A percentile compares a stretch with the other conserved stretches of the same genome.
These are phyloP conservation scores for Epicauta chinensis DNA, from an alignment of 1,140 invertebrate genomes.

Conservation along the genomic window DNA sequence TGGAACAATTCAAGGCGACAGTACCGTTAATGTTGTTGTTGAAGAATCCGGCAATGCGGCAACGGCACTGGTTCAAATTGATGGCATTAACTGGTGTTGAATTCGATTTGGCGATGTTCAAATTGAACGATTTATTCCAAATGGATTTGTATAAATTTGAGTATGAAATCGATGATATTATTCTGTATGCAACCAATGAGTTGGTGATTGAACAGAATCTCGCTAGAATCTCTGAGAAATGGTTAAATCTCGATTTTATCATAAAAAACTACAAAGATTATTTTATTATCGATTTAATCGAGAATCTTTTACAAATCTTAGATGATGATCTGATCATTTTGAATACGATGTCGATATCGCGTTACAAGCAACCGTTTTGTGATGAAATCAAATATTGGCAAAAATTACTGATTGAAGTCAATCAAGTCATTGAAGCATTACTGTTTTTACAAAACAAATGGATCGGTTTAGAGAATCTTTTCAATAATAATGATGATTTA, in stretches of 20 bases:
- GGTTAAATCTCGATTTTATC: slow-evolving; percentile 67
- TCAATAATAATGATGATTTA: slow-evolving; percentile 78
- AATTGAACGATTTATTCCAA: slow-evolving; percentile 82
- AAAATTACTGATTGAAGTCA: slow-evolving; percentile 58
- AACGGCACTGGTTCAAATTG: slow-evolving; percentile 81
- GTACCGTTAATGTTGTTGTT: slow-evolving; percentile 84
- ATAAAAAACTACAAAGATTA: slow-evolving; percentile 59
- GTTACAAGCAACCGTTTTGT: slow-evolving; percentile 84
- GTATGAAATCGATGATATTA: slow-evolving; percentile 76
- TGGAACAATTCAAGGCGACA: slow-evolving; percentile 83
- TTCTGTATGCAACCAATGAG: slow-evolving; percentile 83
- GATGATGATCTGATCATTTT: slow-evolving; percentile 87
- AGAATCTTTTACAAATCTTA: slow-evolving; percentile 71
- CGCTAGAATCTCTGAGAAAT: slow-evolving; percentile 67
- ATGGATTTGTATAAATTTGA: slow-evolving; percentile 84
- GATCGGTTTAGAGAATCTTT: slow-evolving; percentile 87
- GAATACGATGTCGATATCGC: slow-evolving; percentile 84
- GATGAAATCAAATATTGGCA: slow-evolving; percentile 77
- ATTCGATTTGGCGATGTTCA: slow-evolving; percentile 87
- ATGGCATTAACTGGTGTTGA: slow-evolving; percentile 78
- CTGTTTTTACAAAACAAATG: slow-evolving; percentile 77
- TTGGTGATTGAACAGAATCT: slow-evolving; percentile 80
- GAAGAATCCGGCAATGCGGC: slow-evolving; percentile 83
- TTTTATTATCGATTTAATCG: slow-evolving; percentile 71
- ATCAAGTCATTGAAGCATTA: slow-evolving; percentile 83